Base-by-base conservation (phyloP, 2,888 invertebrate species). In the Adelphocoris suturalis region DNA sequence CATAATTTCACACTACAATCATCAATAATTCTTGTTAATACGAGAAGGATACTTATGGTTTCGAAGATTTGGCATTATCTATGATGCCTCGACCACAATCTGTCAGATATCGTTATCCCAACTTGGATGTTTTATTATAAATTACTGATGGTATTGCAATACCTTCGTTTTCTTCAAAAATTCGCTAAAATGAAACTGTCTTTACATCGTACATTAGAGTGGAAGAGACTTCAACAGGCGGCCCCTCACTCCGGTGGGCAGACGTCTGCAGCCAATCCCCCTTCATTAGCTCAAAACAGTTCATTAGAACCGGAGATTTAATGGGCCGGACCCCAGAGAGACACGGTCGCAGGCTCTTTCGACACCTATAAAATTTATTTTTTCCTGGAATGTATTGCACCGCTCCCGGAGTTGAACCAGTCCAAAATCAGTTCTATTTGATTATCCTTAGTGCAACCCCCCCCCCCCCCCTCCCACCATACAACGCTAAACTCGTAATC, bases 271-370 rank as follows among this genome's bases (percentile, higher is more conserved):
- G 14, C 82, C 47, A 48, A 75, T 75, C 86, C 46, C 19, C 37
- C 86, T 86, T 86, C 86, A 76, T 86, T 86, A 86, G 86, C 86
- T 86, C 86, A 86, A 76, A 76, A 86, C 86, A 76, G 86, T 86
- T 86, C 86, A 86, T 86, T 86, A 86, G 86, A 76, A 68, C 68
- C 19, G 68, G 23, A 75, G 76, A 86, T 86, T 85, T 85, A 85
- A 85, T 85, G 85, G 85, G 52, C 57, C 61, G 19, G 37, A 16
- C 46, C 57, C 37, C 28, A 13, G 82, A 2, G 14, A 14, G 27
- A 52, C 82, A 52, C 23, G 55, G 82, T 47, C 82, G 27, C 48
- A 7, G 82, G 19, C 52, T n/a, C 82, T 52, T 82, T 82, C 82
- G 47, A 82, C 82, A 82, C 55, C 82, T 12, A 82, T 82, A 82